Percentiles rank a stretch among this genome's conserved stretches.
Evolutionary conservation across 2,797 vertebrate species (phyloP).

Genomic region (Typhlichthys subterraneus): DNA sequence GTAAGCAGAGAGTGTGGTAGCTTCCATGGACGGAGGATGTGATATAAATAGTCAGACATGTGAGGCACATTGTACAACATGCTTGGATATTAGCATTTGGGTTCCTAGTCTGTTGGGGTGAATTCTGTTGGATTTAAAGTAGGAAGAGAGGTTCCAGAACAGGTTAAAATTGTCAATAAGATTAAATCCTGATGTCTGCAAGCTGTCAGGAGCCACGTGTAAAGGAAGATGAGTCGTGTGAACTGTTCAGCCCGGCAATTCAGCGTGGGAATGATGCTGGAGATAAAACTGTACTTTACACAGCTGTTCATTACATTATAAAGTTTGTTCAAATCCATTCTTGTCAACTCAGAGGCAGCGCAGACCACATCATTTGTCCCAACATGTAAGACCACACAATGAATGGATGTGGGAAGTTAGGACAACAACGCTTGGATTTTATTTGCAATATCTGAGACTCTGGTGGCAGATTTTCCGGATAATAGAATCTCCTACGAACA

Average conservation of each 20-base stretch:
- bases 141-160: not conserved
- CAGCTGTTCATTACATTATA: not conserved
- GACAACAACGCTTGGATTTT: not conserved
- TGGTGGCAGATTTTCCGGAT: not conserved
- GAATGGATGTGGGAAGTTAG: not conserved
- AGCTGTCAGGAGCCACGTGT: not conserved
- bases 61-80: not conserved
- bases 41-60: not conserved
- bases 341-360: not conserved
- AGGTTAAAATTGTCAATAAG: not conserved
- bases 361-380: not conserved
- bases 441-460: not conserved
- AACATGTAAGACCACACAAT: slow-evolving; percentile 1
- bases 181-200: not conserved
- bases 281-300: not conserved
- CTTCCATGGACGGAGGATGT: not conserved
- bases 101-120: not conserved
- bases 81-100: slow-evolving; percentile 1
- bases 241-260: no score
- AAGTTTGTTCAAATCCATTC: not conserved
- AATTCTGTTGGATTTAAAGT: not conserved
- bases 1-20: not conserved
- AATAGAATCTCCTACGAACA: slow-evolving; percentile 7
- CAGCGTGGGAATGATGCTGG: no score
- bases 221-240: not conserved